Conservation (phyloP, 2,888 invertebrate genomes). For the Melieria omissa region DNA sequence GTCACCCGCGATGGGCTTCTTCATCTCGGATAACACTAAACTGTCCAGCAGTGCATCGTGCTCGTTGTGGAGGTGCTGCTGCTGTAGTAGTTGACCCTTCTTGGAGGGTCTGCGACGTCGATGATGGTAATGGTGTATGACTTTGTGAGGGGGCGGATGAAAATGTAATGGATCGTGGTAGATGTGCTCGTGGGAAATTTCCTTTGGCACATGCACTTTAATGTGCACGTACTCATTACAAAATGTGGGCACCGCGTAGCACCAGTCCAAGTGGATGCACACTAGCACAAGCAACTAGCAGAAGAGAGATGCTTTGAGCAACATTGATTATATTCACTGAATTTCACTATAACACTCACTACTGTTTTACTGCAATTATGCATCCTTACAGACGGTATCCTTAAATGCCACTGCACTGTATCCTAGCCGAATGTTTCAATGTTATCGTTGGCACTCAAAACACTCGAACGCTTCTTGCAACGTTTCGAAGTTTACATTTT, state of each 20-base stretch:
- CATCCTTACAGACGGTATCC: neutral
- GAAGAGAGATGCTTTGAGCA: no score
- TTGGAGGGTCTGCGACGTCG: conserved; percentile 6
- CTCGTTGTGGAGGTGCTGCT: neutral
- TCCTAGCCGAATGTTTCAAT: neutral
- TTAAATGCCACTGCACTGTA: conserved; percentile 9
- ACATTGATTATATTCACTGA: neutral
- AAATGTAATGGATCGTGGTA: neutral
- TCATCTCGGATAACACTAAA: conserved; percentile 52
- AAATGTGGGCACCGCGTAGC: conserved; percentile 44
- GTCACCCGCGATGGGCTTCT: conserved; percentile 49
- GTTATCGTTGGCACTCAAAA: no score
- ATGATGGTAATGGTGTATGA: conserved; percentile 55
- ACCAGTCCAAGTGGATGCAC: no score
- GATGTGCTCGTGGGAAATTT: conserved; percentile 5
- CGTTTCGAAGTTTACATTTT: conserved; percentile 36
- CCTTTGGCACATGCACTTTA: conserved; percentile 55
- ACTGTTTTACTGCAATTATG: neutral
- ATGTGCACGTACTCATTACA: conserved; percentile 58
- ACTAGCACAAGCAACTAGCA: no score
- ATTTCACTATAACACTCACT: no score
- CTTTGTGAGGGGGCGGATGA: conserved; percentile 43
- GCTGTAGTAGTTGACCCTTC: neutral
- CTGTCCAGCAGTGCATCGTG: conserved; percentile 48
- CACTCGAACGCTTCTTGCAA: neutral